Base-by-base conservation (phyloP, 2,113 vertebrate species). In the Cygnus buccinator region DNA sequence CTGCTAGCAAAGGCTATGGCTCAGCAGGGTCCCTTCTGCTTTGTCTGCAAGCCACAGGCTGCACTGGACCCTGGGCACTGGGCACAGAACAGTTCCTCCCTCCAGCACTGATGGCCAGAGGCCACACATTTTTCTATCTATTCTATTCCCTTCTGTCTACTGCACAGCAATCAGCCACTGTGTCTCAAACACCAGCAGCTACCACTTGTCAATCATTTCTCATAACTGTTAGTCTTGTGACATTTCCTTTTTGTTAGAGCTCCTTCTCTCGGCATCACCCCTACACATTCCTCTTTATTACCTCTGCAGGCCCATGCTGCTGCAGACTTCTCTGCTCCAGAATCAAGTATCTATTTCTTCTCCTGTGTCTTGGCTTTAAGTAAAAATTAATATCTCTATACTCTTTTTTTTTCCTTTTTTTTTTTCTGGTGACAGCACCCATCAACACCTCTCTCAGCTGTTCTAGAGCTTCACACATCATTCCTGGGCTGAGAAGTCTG, bases 371-470 rank as follows among this genome's bases (percentile, higher is more conserved):
- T 93, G 52, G 77, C 77, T 91, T 93, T 89, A 67, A 61, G 92
- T 88, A 61, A 93, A 94, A 90, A 63, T 0, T 76, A 41, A 52
- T n/a, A 81, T 89, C 79, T 90, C 80, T 0, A 0, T 77, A 21
- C 88, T 81, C 54, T 89, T 44, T 31, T 86, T 89, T 90, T 46
- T 46, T 89, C 4, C 4, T 39, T 39, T 89, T 44, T 31, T 86
- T 89, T 90, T 83, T 80, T 84, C 89, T 89, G 88, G 39, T 94
- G 88, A 81, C 94, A 93, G 86, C 62, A 54, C 73, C 88, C 73
- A 79, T 94, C 90, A 93, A 87, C 95, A 92, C 73, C 80, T 82
- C 90, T 94, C 39, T 93, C 90, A 93, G 93, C 88, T 93, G 94
- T 84, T 94, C 48, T 26, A 70, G 73, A 77, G 86, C 86, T 94